Percentiles rank a stretch among this genome's conserved stretches.
phyloP scores from a whole-genome alignment of 1,140 invertebrate genomes.

The Drosophila novamexicana region DNA sequence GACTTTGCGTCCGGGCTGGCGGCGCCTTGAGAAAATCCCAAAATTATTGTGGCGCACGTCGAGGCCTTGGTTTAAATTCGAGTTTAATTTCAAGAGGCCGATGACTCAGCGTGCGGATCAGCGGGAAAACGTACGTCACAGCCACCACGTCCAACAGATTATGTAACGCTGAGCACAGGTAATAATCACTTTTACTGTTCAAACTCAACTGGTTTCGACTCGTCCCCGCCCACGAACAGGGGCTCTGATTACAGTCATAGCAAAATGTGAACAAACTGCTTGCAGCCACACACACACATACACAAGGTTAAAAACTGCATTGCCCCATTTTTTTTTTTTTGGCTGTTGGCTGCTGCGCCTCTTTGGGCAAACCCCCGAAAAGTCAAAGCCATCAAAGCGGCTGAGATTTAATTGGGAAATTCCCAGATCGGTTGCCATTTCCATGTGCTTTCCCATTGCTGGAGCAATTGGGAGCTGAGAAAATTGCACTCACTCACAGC shows the following conservation, averaged over 20 bases:
- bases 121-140: conserved; percentile 77
- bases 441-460: not conserved
- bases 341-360: conserved; percentile 1
- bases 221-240: conserved; percentile 46
- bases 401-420: conserved; percentile 10
- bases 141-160: conserved; percentile 37
- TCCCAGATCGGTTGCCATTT: conserved; percentile 4
- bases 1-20: conserved; percentile 51
- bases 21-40: conserved; percentile 78
- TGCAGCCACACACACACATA: not conserved
- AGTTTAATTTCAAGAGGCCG: conserved; percentile 74
- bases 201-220: conserved; percentile 59
- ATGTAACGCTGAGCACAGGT: conserved; percentile 62
- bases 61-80: conserved; percentile 76
- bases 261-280: conserved; percentile 74
- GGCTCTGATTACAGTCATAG: conserved; percentile 52
- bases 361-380: conserved; percentile 1
- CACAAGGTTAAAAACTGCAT: not conserved
- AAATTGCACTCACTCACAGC: conserved; percentile 4
- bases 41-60: conserved; percentile 76
- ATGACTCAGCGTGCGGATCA: conserved; percentile 44
- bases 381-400: not conserved
- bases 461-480: not conserved
- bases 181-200: conserved; percentile 78
- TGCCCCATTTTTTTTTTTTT: not conserved